Percentiles rank a stretch among this genome's conserved stretches.
phyloP scores from a whole-genome alignment of 2,113 vertebrate genomes.

The Aythya baeri region DNA sequence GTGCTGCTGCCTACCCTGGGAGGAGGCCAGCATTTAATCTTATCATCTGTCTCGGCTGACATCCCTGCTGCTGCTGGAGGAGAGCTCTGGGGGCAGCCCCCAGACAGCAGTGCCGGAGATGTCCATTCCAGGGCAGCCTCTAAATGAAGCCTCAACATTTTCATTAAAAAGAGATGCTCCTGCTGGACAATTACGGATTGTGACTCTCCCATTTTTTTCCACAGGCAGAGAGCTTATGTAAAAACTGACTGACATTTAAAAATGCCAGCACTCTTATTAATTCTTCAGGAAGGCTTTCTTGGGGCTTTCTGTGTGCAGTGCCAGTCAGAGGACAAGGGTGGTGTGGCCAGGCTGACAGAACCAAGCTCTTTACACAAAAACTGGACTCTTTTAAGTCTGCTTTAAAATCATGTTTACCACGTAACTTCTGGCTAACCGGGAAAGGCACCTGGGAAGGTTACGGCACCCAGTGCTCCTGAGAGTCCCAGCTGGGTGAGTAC shows the following conservation, averaged over 20 bases:
- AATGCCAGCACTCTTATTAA: constrained; percentile 60
- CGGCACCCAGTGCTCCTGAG: background rate
- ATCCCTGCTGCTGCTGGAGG: background rate
- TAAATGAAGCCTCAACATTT: constrained; percentile 41
- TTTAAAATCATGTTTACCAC: background rate
- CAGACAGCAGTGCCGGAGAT: background rate
- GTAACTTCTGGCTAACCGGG: background rate
- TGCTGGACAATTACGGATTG: constrained; percentile 1
- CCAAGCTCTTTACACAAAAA: background rate
- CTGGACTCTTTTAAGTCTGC: background rate
- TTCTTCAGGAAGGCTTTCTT: constrained; percentile 36
- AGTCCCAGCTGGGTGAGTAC: background rate
- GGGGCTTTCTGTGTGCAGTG: background rate
- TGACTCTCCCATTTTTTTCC: background rate
- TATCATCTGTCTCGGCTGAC: constrained; percentile 33
- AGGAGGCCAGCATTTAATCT: constrained; percentile 37
- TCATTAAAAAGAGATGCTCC: constrained; percentile 26
- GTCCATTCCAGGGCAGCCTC: background rate
- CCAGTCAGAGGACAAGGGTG: background rate
- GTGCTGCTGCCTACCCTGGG: background rate
- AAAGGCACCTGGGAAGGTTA: background rate
- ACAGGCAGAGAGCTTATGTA: background rate
- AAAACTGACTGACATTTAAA: constrained; percentile 65
- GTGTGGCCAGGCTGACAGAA: background rate
- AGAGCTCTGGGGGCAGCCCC: background rate